These are phyloP conservation scores for Alcedo atthis DNA, from an alignment of 2,797 vertebrate genomes.

Conservation along the genomic window DNA sequence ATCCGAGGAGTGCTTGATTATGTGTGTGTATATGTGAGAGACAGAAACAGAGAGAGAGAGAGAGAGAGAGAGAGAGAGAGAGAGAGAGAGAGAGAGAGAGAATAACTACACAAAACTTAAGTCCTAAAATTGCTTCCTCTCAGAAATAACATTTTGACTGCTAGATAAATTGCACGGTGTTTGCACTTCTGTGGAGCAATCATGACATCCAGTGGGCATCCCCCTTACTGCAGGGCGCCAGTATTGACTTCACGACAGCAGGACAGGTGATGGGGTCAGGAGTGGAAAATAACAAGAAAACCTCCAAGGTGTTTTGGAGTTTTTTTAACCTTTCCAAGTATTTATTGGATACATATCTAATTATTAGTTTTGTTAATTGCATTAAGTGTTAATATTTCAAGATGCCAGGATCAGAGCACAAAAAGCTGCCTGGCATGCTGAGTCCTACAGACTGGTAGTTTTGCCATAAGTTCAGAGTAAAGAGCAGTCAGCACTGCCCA, in stretches of 20 bases:
- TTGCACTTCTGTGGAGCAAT: slow-evolving; percentile 43
- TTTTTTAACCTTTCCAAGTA: neutral
- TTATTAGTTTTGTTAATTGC: neutral
- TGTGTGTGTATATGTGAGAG: too few species aligned
- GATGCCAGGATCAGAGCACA: neutral
- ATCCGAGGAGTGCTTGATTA: too few species aligned
- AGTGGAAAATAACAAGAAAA: neutral
- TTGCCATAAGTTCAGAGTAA: neutral
- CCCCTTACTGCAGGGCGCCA: slow-evolving; percentile 35
- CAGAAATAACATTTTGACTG: slow-evolving; percentile 65
- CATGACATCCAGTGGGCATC: slow-evolving; percentile 61
- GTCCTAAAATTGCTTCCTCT: neutral
- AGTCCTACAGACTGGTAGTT: neutral
- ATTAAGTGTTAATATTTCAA: neutral
- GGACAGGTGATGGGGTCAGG: neutral
- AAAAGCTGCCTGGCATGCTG: neutral
- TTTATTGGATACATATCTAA: neutral
- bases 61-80: too few species aligned
- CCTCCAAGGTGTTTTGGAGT: neutral
- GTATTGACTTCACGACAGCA: neutral
- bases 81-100: neutral
- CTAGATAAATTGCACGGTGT: slow-evolving; percentile 60
- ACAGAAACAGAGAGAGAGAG: too few species aligned
- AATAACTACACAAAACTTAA: neutral
- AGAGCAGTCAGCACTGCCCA: neutral